Evolutionary conservation across 1,140 invertebrate species (phyloP), one percentile per base, ranked within the genome.

Genomic region (Drosophila sp.): DNA sequence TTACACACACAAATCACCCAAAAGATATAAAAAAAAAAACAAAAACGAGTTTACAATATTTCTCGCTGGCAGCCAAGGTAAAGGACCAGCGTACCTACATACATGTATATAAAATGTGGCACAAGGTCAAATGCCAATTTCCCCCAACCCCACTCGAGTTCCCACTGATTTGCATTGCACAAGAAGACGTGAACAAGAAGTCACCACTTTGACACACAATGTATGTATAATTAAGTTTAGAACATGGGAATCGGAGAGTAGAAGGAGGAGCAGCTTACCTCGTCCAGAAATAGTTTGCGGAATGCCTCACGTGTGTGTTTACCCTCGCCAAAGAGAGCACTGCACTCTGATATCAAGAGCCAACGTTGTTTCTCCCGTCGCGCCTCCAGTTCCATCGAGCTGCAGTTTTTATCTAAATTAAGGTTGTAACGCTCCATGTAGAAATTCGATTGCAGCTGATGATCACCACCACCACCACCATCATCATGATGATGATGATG

Each of bases 331-430:
- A 92, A 79, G 55, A 90, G 74, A 8, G 90, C 87, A 74, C 91
- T 92, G 76, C 91, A 92, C 66, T 92, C 91, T 25, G 91, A 92
- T 84, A 92, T 92, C 65, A 92, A 73, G 17, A 92, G 74, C 91
- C 91, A 92, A 32, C 91, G 90, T 38, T 87, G 79, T 62, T 92
- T 92, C 69, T 92, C 91, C 60, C 91, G 87, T 56, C 82, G 79
- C 76, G 91, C 91, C 72, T 92, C 91, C 70, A 92, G 71, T 80
- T 92, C 91, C 91, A 92, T 92, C 40, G 86, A 83, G 74, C 91
- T 92, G 71, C 85, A 92, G 75, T 92, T 92, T 79, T 90, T 92
- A 90, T 92, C 91, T 89, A 91, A 91, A 91, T 92, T 90, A 72
- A 91, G 82, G 76, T 91, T 91, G 84, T 91, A 91, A 78, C 83